phyloP scores from a whole-genome alignment of 1,140 invertebrate species.

The Anadara kagoshimensis region DNA sequence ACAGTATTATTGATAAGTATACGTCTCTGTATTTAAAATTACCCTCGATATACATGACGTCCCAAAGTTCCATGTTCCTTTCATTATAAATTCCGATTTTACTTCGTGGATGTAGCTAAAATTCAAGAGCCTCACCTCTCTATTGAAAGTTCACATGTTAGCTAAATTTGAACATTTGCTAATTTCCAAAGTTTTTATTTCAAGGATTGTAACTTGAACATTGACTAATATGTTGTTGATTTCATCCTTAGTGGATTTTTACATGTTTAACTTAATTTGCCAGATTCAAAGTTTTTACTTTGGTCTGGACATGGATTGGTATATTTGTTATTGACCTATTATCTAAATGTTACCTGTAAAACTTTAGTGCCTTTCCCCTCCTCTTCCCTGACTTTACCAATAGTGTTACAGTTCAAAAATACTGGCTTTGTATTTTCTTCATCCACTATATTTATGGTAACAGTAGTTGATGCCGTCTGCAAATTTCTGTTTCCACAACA shows the following conservation, averaged over 20 bases:
- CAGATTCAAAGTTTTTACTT: too few species aligned
- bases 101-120: too few species aligned
- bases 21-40: too few species aligned
- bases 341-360: constrained; percentile 8
- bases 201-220: neutral
- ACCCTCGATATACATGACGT: too few species aligned
- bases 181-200: too few species aligned
- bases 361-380: constrained; percentile 17
- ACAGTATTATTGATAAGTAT: neutral
- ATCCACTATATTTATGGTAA: constrained; percentile 34
- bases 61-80: too few species aligned
- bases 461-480: constrained; percentile 4
- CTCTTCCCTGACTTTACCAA: constrained; percentile 12
- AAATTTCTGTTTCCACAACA: constrained; percentile 1
- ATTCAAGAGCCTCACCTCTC: too few species aligned
- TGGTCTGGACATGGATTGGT: neutral
- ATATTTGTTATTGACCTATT: neutral
- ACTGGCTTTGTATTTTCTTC: constrained; percentile 27
- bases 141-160: too few species aligned
- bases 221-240: neutral
- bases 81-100: too few species aligned
- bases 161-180: too few species aligned
- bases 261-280: neutral
- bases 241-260: neutral
- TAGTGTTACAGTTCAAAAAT: constrained; percentile 22